Evolutionary conservation across 2,113 vertebrate species (phyloP), one percentile per base, ranked within the genome.

Genomic region (Enhydra lutris): DNA sequence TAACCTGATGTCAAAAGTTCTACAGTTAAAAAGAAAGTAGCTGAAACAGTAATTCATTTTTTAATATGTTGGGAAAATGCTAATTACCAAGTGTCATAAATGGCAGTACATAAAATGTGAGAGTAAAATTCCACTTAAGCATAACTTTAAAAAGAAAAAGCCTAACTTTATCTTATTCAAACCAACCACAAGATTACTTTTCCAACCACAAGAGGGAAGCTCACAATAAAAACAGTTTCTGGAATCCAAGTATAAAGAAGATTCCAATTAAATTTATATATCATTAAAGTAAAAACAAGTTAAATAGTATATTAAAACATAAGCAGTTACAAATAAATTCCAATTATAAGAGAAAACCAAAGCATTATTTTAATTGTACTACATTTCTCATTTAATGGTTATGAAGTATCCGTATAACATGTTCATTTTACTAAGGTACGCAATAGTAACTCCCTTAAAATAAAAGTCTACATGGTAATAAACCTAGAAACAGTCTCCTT

Each of bases 101-200:
- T 31, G 11, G 12, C 1, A 93, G 11, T 45, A 45, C 1, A 89
- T n/a, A 83, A 86, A 29, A 91, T 0, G 3, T 89, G 13, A 69
- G 85, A 95, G 89, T 39, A 93, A 83, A 92, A 83, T 52, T 78
- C 55, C 10, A 89, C 29, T 24, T 85, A 91, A 67, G 50, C 36
- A 85, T 18, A 84, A 47, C 85, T 36, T 85, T 17, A 52, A 52
- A 52, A 52, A 50, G 13, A 50, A 52, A 52, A 91, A 67, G 50
- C 36, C 76, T 18, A 84, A 47, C 85, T 36, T 85, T 55, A 93
- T 9, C 29, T 81, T 96, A 92, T 36, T 6, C 24, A 67, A 97
- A 78, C 17, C 95, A 94, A 82, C 7, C 31, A 88, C 15, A 95
- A 89, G 6, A 12, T 90, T 91, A 80, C 86, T 84, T 84, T 89